phyloP scores from a whole-genome alignment of 1,140 invertebrate species.

The Brachionus manjavacas region DNA sequence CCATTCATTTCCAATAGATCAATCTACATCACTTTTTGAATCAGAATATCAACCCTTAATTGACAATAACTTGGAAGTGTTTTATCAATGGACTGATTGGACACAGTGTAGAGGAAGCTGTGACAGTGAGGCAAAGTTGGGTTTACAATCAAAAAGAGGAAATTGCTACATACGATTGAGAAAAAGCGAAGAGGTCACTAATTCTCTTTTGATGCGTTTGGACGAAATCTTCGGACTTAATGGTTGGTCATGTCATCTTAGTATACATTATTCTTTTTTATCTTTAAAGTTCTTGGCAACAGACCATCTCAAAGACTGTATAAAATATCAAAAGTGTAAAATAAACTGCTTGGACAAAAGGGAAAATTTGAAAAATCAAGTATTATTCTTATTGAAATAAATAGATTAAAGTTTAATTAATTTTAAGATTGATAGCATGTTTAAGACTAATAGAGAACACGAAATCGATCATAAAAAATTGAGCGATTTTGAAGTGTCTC shows the following conservation, averaged over 20 bases:
- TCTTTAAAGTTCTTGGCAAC: not conserved
- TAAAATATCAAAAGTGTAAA: not conserved
- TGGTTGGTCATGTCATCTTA: not conserved
- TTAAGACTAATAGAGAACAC: not conserved
- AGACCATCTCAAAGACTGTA: not conserved
- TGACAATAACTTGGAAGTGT: not conserved
- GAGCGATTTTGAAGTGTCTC: not conserved
- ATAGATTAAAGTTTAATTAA: not conserved
- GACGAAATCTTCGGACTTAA: not conserved
- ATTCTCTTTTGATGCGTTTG: not conserved
- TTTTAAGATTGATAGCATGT: not conserved
- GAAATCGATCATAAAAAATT: not conserved
- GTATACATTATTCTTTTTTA: not conserved
- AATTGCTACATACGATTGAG: not conserved
- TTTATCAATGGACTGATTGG: not conserved
- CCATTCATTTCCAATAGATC: not conserved
- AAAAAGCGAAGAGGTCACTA: not conserved
- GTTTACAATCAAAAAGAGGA: not conserved
- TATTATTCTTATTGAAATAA: not conserved
- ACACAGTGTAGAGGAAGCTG: not conserved
- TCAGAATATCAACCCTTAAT: not conserved
- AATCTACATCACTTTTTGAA: not conserved
- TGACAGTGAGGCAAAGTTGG: not conserved
- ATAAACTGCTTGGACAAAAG: not conserved
- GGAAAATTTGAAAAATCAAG: not conserved